Percentiles rank a stretch among this genome's conserved stretches.
phyloP scores from a whole-genome alignment of 2,113 vertebrate genomes.

The Ondatra zibethicus region DNA sequence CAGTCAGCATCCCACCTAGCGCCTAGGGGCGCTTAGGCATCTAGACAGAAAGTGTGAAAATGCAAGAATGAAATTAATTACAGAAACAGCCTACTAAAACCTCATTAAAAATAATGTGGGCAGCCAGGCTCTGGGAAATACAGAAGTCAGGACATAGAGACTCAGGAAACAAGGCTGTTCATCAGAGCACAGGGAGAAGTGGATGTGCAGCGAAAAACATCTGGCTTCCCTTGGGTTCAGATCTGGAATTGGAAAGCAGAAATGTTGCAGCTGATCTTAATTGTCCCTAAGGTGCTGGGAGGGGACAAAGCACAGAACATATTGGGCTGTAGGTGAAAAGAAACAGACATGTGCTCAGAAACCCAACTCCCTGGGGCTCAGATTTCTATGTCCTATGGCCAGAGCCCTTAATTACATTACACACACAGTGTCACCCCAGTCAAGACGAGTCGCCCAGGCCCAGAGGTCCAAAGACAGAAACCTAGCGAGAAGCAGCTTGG shows the following conservation, averaged over 20 bases:
- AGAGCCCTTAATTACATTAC: not conserved
- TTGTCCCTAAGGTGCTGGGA: slow-evolving; percentile 7
- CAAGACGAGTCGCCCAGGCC: not conserved
- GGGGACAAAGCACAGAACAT: not conserved
- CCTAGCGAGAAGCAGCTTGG: not conserved
- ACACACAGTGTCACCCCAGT: not conserved
- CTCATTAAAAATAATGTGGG: slow-evolving; percentile 65
- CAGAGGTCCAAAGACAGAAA: slow-evolving; percentile 6
- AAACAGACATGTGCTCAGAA: not conserved
- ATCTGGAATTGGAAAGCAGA: slow-evolving; percentile 46
- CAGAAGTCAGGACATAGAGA: not conserved
- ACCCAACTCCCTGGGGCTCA: not conserved
- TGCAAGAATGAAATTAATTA: slow-evolving; percentile 74
- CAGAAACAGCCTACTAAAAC: slow-evolving; percentile 62
- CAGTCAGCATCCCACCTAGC: slow-evolving; percentile 55
- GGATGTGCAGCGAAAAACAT: slow-evolving; percentile 49
- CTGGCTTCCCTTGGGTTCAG: slow-evolving; percentile 70
- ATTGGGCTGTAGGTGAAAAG: not conserved
- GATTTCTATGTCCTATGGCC: not conserved
- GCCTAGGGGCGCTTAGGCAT: slow-evolving; percentile 58
- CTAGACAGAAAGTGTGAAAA: slow-evolving; percentile 68
- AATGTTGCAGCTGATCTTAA: slow-evolving; percentile 59
- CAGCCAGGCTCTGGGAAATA: slow-evolving; percentile 14
- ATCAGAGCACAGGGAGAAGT: slow-evolving; percentile 7
- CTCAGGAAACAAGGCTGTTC: not conserved